These are phyloP conservation scores for Myotis davidii DNA, from an alignment of 2,113 vertebrate genomes.

Conservation along the genomic window DNA sequence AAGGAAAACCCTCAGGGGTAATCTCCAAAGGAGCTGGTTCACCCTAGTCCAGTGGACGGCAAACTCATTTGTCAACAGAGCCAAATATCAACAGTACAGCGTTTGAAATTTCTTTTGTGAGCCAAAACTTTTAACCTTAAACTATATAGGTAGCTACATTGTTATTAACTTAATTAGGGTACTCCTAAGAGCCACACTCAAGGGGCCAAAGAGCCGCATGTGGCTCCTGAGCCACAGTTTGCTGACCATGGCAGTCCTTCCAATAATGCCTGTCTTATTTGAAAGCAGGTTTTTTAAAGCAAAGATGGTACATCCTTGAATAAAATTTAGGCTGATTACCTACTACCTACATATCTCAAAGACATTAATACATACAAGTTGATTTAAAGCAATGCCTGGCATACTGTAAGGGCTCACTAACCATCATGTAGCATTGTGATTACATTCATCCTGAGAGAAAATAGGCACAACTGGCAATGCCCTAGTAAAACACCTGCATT, in stretches of 20 bases:
- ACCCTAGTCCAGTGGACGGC: neutral
- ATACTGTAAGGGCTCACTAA: neutral
- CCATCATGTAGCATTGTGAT: neutral
- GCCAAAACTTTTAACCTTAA: no score
- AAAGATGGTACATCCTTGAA: neutral
- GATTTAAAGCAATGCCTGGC: neutral
- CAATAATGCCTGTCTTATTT: neutral
- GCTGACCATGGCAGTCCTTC: neutral
- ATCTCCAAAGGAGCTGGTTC: neutral
- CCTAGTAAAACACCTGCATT: neutral
- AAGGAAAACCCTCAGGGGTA: neutral
- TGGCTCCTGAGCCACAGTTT: no score
- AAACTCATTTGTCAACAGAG: no score
- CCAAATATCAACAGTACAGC: no score
- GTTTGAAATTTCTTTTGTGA: no score
- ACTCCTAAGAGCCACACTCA: no score
- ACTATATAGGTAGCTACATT: no score
- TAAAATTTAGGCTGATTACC: neutral
- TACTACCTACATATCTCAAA: neutral
- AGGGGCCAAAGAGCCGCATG: no score
- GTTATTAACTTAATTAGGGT: no score
- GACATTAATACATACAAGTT: neutral
- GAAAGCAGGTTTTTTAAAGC: neutral
- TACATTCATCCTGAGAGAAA: neutral
- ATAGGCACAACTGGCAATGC: neutral